phyloP scores from a whole-genome alignment of 64 coral and sea anemone genomes.

The Stichodactyla mertensii region DNA sequence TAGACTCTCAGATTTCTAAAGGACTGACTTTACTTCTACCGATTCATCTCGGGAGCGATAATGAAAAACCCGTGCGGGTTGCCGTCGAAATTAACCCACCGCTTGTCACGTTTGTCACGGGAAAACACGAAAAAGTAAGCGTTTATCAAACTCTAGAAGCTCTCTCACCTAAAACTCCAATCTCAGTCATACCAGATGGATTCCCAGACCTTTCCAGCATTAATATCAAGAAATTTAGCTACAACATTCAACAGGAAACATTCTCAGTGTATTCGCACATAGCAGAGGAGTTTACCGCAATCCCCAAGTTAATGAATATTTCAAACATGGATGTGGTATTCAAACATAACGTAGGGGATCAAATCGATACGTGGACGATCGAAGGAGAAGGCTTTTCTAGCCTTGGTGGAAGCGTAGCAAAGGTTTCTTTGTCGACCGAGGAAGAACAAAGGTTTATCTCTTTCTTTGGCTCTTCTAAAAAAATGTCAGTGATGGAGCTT shows the following conservation, averaged over 20 bases:
- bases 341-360: slow-evolving; percentile 72
- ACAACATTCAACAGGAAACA: slow-evolving; percentile 72
- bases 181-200: slow-evolving; percentile 53
- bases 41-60: slow-evolving; percentile 64
- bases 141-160: slow-evolving; percentile 66
- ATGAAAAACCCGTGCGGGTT: slow-evolving; percentile 68
- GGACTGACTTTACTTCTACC: slow-evolving; percentile 82
- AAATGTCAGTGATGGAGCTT: slow-evolving; percentile 58
- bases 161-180: slow-evolving; percentile 61
- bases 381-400: slow-evolving; percentile 37
- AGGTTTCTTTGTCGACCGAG: slow-evolving; percentile 62
- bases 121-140: slow-evolving; percentile 71
- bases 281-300: slow-evolving; percentile 42
- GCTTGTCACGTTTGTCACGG: slow-evolving; percentile 68
- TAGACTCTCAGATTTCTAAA: slow-evolving; percentile 88
- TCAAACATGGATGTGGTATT: slow-evolving; percentile 56
- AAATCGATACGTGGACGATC: slow-evolving; percentile 77
- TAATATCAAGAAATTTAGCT: slow-evolving; percentile 80
- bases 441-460: slow-evolving; percentile 60
- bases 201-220: slow-evolving; percentile 64
- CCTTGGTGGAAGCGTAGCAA: slow-evolving; percentile 62
- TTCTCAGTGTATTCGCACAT: slow-evolving; percentile 65
- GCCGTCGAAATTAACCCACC: slow-evolving; percentile 72
- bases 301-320: slow-evolving; percentile 66
- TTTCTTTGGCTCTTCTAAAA: slow-evolving; percentile 45